Evolutionary conservation across 2,113 vertebrate species (phyloP).

Genomic region (Dipodomys ordii): DNA sequence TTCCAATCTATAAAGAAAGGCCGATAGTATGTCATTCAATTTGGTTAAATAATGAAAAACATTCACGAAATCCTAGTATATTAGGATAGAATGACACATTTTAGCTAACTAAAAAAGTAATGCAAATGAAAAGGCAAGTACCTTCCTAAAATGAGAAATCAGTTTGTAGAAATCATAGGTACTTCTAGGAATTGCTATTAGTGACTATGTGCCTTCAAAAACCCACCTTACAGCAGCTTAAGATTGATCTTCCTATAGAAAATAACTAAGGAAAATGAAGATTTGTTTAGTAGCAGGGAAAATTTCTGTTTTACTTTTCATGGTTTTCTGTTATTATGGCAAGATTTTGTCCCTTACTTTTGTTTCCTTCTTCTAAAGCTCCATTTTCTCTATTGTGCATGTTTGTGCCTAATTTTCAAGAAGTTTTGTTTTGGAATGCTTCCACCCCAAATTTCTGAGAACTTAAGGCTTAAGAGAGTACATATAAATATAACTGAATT

Average conservation of each 20-base stretch:
- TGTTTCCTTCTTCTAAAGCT: background rate
- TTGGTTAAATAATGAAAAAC: background rate
- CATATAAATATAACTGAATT: background rate
- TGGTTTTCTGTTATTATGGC: background rate
- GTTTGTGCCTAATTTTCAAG: background rate
- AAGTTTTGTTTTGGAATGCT: background rate
- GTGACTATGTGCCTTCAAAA: background rate
- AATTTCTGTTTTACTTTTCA: background rate
- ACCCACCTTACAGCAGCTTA: slow-evolving; percentile 3
- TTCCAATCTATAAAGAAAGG: background rate
- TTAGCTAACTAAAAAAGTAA: slow-evolving; percentile 23
- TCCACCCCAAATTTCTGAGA: background rate
- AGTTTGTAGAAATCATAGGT: background rate
- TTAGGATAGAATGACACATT: background rate
- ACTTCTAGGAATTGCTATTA: background rate
- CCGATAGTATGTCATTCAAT: background rate
- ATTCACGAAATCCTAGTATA: slow-evolving; percentile 1
- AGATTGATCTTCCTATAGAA: background rate
- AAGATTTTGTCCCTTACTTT: background rate
- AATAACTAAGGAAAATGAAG: background rate
- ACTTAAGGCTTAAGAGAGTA: background rate
- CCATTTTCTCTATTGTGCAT: background rate
- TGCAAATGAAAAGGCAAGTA: background rate
- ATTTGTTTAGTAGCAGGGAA: background rate
- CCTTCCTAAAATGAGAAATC: slow-evolving; percentile 5